Conservation (phyloP, 2,888 invertebrate species). For the Sipunculus nudus region DNA sequence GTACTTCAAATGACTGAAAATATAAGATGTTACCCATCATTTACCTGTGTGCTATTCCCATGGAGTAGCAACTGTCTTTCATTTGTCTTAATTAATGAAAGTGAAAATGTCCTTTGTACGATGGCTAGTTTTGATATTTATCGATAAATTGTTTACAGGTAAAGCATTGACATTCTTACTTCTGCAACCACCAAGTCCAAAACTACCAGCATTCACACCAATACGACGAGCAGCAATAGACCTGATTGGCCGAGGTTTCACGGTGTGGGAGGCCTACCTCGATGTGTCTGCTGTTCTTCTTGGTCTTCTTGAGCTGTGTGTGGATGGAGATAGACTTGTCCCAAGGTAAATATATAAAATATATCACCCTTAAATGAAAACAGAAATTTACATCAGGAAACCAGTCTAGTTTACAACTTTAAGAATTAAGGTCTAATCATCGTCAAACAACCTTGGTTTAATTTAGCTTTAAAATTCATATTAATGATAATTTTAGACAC, state of each 20-base stretch:
- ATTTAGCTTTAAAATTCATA: too few relatives aligned
- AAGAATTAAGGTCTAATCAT: too few relatives aligned
- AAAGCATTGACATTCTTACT: slow-evolving; percentile 93
- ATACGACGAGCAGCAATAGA: slow-evolving; percentile 89
- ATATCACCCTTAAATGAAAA: background rate
- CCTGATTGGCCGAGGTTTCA: slow-evolving; percentile 95
- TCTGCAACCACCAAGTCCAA: slow-evolving; percentile 81
- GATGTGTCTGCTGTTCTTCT: slow-evolving; percentile 89
- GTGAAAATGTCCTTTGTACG: too few relatives aligned
- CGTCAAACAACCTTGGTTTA: too few relatives aligned
- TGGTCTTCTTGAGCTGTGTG: slow-evolving; percentile 76
- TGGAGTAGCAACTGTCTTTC: too few relatives aligned
- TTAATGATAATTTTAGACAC: too few relatives aligned
- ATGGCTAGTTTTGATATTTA: background rate
- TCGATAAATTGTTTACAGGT: slow-evolving; percentile 61
- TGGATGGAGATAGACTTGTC: slow-evolving; percentile 63
- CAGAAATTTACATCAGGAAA: background rate
- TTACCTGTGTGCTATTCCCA: too few relatives aligned
- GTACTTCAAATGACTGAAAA: too few relatives aligned
- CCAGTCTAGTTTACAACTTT: background rate
- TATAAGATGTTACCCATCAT: too few relatives aligned
- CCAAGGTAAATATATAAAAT: slow-evolving; percentile 51
- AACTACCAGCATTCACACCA: slow-evolving; percentile 90
- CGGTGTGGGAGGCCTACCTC: slow-evolving; percentile 98
- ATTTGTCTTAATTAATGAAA: too few relatives aligned